Conservation (phyloP, 2,888 invertebrate genomes). For the Melipona bicolor region DNA sequence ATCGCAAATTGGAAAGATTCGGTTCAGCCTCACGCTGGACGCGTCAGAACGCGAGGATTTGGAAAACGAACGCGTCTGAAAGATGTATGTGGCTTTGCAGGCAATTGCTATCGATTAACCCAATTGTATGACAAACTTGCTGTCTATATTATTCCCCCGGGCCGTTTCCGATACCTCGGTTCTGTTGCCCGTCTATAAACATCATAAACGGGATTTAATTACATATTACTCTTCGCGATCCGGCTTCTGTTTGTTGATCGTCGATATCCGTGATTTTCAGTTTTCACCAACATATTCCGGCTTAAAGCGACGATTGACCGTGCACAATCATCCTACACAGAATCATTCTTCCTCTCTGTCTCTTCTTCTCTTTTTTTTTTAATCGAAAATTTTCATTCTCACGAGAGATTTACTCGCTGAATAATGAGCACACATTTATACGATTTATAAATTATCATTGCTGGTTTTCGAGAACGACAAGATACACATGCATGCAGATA, state of each 20-base stretch:
- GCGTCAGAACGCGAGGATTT: constrained; percentile 20
- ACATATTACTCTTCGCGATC: constrained; percentile 21
- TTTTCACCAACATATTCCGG: background rate
- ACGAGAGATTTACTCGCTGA: background rate
- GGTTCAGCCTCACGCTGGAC: background rate
- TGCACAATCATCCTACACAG: background rate
- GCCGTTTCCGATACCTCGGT: constrained; percentile 31
- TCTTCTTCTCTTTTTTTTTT: background rate
- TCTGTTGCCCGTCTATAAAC: constrained; percentile 16
- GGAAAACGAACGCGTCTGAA: constrained; percentile 44
- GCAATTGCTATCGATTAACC: constrained; percentile 54
- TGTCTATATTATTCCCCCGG: constrained; percentile 38
- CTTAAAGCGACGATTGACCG: background rate
- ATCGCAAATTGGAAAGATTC: too few relatives aligned
- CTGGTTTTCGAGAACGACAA: background rate
- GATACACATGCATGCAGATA: background rate
- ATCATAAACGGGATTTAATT: constrained; percentile 37
- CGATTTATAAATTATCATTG: background rate
- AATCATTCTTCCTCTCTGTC: too few relatives aligned
- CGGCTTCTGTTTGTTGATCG: background rate
- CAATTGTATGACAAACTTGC: constrained; percentile 45
- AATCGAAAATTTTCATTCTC: background rate
- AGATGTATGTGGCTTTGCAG: constrained; percentile 38
- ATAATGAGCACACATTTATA: background rate
- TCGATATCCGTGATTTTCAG: background rate